These are phyloP conservation scores for Lasiommata megera DNA, from an alignment of 2,888 invertebrate genomes.

Conservation along the genomic window DNA sequence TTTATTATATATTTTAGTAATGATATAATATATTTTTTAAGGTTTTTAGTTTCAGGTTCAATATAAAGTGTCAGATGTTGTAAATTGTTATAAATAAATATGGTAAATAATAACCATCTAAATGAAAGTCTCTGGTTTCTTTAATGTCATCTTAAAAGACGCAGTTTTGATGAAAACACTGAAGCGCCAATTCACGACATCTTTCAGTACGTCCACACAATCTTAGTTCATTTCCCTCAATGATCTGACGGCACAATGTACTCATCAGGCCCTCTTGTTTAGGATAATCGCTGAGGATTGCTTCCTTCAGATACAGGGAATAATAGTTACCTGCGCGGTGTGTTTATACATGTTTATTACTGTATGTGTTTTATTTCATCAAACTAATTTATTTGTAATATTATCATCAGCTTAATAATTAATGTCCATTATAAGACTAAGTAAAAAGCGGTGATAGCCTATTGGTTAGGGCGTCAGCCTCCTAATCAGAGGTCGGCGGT, in stretches of 20 bases:
- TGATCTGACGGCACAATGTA: slow-evolving; percentile 66
- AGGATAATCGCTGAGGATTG: slow-evolving; percentile 50
- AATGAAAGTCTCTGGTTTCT: not conserved
- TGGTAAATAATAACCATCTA: not conserved
- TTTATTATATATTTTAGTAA: no score
- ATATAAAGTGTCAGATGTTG: no score
- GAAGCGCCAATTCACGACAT: slow-evolving; percentile 19
- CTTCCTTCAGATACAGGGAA: slow-evolving; percentile 48
- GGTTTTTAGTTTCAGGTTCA: no score
- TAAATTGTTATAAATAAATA: no score
- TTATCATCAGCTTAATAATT: no score
- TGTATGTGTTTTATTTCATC: no score
- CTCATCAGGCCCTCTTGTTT: slow-evolving; percentile 75
- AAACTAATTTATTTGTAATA: no score
- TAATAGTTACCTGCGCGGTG: slow-evolving; percentile 51
- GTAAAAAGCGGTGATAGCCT: no score
- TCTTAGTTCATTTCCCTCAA: slow-evolving; percentile 33
- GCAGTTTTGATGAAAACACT: slow-evolving; percentile 17
- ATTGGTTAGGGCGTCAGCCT: no score
- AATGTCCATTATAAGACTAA: no score
- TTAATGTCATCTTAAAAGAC: not conserved
- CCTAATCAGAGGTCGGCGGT: no score
- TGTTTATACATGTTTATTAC: slow-evolving; percentile 3
- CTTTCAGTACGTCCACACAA: slow-evolving; percentile 18
- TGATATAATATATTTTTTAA: no score